Conservation (phyloP, 1,140 invertebrate species). For the Aphelenchoides fujianensis region DNA sequence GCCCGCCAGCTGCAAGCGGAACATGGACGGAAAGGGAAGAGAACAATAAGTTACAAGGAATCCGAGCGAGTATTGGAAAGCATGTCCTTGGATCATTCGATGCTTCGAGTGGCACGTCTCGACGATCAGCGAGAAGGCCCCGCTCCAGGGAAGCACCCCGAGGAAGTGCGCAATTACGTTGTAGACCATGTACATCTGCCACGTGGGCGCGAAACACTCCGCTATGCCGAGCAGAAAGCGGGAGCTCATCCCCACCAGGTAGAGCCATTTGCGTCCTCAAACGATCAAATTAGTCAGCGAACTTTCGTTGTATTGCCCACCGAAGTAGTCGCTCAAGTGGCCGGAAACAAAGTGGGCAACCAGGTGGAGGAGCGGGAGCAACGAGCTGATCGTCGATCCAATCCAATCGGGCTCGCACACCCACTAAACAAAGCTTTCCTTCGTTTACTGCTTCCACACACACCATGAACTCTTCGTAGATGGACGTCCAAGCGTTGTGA, state of each 20-base stretch:
- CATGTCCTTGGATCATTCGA: conserved; percentile 38
- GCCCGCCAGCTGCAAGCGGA: conserved; percentile 32
- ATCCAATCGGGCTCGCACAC: conserved; percentile 39
- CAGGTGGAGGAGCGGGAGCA: conserved; percentile 27
- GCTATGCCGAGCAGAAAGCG: conserved; percentile 29
- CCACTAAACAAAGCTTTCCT: conserved; percentile 33
- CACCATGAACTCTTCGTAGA: conserved; percentile 39
- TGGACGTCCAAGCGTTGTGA: conserved; percentile 27
- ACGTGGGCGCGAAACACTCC: conserved; percentile 29
- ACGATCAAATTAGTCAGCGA: no score
- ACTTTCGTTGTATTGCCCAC: no score
- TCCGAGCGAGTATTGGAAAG: conserved; percentile 36
- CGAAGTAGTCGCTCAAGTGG: conserved; percentile 38
- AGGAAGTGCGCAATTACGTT: conserved; percentile 28
- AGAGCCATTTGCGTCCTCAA: conserved; percentile 40
- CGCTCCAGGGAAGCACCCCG: conserved; percentile 18
- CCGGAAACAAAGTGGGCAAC: conserved; percentile 28
- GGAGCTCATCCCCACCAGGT: conserved; percentile 23
- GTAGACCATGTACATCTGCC: conserved; percentile 31
- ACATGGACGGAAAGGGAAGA: conserved; percentile 9
- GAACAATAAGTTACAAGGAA: conserved; percentile 30
- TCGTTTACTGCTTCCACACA: background rate
- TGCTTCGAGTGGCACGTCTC: conserved; percentile 41
- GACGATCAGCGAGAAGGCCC: conserved; percentile 38
- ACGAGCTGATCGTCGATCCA: conserved; percentile 27